These are phyloP conservation scores for Heterotilapia buettikoferi DNA, from an alignment of 2,113 vertebrate species.

Conservation along the genomic window DNA sequence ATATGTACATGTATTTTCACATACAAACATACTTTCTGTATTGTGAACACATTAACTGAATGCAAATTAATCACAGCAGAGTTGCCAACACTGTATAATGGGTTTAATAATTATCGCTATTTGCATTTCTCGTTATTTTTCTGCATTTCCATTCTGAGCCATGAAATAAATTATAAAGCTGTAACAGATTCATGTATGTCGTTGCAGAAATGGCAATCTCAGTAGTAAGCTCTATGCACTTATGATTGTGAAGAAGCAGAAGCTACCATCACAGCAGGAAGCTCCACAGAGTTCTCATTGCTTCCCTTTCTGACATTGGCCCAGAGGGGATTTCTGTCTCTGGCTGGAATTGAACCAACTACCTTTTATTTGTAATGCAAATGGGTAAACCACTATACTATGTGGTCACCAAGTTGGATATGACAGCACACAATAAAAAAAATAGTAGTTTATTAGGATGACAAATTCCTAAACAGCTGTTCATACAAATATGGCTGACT, in stretches of 20 bases:
- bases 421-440: background rate
- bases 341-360: background rate
- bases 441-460: background rate
- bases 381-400: background rate
- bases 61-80: background rate
- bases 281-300: background rate
- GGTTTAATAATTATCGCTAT: background rate
- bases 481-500: background rate
- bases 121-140: background rate
- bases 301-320: background rate
- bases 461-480: constrained; percentile 3
- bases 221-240: background rate
- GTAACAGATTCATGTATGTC: background rate
- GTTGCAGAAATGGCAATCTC: background rate
- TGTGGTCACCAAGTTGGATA: background rate
- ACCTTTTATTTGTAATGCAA: background rate
- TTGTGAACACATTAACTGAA: background rate
- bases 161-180: background rate
- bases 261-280: background rate
- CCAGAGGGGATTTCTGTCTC: background rate
- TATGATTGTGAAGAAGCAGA: background rate
- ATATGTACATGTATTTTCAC: background rate
- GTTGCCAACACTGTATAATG: background rate
- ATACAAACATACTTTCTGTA: background rate
- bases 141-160: background rate